Percentiles rank a stretch among this genome's conserved stretches.
phyloP scores from a whole-genome alignment of 2,888 invertebrate species.

The Physocephala rufipes region DNA sequence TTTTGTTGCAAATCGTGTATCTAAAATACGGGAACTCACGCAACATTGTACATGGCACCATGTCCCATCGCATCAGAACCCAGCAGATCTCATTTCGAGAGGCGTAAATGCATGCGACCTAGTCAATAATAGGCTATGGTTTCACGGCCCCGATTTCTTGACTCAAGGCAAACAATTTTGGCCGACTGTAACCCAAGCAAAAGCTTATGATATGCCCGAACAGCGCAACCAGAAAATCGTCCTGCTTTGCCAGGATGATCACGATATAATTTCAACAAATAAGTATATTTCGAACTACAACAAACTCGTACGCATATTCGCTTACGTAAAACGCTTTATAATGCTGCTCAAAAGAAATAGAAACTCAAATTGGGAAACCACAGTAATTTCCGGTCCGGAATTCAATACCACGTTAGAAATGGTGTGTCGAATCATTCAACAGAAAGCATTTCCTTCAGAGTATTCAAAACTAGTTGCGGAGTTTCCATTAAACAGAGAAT shows the following conservation, averaged over 20 bases:
- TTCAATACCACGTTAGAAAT: background rate
- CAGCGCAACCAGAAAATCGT: background rate
- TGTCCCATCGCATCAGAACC: slow-evolving; percentile 38
- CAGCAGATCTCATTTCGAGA: slow-evolving; percentile 41
- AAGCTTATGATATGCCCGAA: slow-evolving; percentile 3
- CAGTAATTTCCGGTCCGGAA: background rate
- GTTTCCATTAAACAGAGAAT: slow-evolving; percentile 8
- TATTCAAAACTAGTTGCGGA: background rate
- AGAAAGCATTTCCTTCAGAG: background rate
- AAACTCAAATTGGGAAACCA: background rate
- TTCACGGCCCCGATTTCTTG: slow-evolving; percentile 33
- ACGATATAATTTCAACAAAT: background rate
- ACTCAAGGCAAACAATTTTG: slow-evolving; percentile 45
- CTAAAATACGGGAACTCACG: slow-evolving; percentile 37
- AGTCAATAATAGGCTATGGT: slow-evolving; percentile 24
- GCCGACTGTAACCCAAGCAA: slow-evolving; percentile 34
- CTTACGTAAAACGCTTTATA: background rate
- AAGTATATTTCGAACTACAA: background rate
- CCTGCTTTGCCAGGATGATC: background rate
- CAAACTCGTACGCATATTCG: background rate
- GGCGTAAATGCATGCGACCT: slow-evolving; percentile 30
- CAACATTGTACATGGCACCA: slow-evolving; percentile 36
- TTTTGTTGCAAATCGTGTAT: slow-evolving; percentile 42
- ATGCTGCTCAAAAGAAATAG: background rate
- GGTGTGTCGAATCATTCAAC: slow-evolving; percentile 1